Evolutionary conservation across 1,140 invertebrate species (phyloP).

Genomic region (Leptinotarsa defecta): DNA sequence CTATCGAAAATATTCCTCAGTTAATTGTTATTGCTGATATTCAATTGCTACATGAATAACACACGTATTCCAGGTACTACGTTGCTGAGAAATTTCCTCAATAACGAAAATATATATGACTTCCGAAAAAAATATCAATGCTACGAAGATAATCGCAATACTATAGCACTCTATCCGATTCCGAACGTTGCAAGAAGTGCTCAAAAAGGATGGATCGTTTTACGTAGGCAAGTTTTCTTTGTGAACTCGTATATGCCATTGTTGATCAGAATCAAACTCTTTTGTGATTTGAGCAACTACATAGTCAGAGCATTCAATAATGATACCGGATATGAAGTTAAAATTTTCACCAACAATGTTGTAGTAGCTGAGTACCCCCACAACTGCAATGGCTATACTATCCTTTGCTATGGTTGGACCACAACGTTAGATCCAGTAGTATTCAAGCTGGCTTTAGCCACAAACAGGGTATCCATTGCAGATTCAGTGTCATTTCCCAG

Average conservation of each 20-base stretch:
- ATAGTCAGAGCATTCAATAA: slow-evolving; percentile 53
- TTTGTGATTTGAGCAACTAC: slow-evolving; percentile 44
- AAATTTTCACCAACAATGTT: slow-evolving; percentile 42
- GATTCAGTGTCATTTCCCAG: slow-evolving; percentile 21
- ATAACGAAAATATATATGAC: slow-evolving; percentile 8
- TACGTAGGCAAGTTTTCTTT: slow-evolving; percentile 38
- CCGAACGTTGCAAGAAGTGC: not conserved
- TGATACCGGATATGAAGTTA: slow-evolving; percentile 48
- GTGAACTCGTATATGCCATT: slow-evolving; percentile 36
- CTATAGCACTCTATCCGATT: not conserved
- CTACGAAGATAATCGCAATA: slow-evolving; percentile 29
- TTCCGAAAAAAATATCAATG: slow-evolving; percentile 16
- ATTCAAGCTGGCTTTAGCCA: slow-evolving; percentile 48
- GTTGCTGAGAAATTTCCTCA: not conserved
- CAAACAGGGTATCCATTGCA: slow-evolving; percentile 9
- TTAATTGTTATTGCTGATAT: too few species aligned
- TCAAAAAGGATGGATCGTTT: slow-evolving; percentile 33
- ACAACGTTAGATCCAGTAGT: slow-evolving; percentile 34
- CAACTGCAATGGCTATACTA: slow-evolving; percentile 50
- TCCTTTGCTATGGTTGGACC: slow-evolving; percentile 53
- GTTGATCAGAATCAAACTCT: slow-evolving; percentile 44
- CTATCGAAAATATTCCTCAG: too few species aligned
- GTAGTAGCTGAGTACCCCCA: slow-evolving; percentile 39
- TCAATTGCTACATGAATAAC: too few species aligned
- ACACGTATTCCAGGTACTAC: not conserved